A percentile compares a stretch with the other conserved stretches of the same genome.
Evolutionary conservation across 2,113 vertebrate genomes (phyloP).

Genomic region (Columba livia): DNA sequence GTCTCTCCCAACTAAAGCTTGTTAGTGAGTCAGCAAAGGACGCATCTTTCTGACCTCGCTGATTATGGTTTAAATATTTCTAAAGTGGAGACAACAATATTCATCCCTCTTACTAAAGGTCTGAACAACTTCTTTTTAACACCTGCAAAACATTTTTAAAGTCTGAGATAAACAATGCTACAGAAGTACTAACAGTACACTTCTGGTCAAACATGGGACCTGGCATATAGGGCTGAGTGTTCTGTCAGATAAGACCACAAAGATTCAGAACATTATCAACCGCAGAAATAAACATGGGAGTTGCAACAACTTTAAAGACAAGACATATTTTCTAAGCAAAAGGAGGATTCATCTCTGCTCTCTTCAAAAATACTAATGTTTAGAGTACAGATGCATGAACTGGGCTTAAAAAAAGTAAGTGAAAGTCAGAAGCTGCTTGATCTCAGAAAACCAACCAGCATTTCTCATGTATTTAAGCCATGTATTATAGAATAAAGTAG

Average conservation of each 20-base stretch:
- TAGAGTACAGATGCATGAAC: neutral
- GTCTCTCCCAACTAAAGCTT: neutral
- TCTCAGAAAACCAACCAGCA: conserved; percentile 14
- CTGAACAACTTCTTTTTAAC: neutral
- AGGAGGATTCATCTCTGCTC: neutral
- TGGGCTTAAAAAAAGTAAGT: neutral
- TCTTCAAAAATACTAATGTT: conserved; percentile 26
- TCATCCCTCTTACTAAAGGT: neutral
- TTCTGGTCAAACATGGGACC: neutral
- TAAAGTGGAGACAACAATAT: neutral
- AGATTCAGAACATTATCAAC: neutral
- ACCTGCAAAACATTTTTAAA: neutral
- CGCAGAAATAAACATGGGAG: neutral
- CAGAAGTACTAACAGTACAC: neutral
- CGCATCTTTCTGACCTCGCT: neutral
- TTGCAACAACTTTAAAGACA: conserved; percentile 1
- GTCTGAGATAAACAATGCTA: neutral
- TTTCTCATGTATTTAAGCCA: conserved; percentile 31
- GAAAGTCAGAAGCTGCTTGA: neutral
- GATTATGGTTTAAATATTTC: neutral
- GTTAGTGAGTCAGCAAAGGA: neutral
- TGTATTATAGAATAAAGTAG: neutral
- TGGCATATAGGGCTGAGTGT: neutral
- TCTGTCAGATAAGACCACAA: neutral
- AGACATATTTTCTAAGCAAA: conserved; percentile 3